Evolutionary conservation across 2,113 vertebrate genomes (phyloP).

Genomic region (Eublepharis macularius): DNA sequence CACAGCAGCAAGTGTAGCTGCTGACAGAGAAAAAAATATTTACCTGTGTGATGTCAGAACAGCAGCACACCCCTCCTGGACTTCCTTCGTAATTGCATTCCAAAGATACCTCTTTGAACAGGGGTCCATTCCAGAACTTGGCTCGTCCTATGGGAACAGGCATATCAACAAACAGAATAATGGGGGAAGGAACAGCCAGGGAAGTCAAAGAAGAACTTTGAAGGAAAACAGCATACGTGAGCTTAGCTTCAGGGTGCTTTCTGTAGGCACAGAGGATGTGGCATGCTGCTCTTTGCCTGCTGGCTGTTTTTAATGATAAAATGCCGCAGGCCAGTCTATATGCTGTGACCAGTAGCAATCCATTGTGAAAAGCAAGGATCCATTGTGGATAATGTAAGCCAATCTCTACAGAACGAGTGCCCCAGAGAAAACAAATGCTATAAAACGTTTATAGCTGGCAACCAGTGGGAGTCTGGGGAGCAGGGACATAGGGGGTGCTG

Average conservation of each 20-base stretch:
- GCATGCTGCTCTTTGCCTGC: neutral
- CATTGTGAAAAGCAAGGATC: neutral
- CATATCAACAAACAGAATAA: neutral
- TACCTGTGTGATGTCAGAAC: slow-evolving; percentile 79
- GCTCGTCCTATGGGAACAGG: slow-evolving; percentile 69
- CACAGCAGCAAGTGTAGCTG: neutral
- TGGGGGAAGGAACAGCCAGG: too few species aligned
- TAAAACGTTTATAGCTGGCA: neutral
- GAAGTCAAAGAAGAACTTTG: neutral
- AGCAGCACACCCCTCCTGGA: slow-evolving; percentile 68
- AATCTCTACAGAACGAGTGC: too few species aligned
- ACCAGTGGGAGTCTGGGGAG: too few species aligned
- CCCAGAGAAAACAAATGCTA: neutral
- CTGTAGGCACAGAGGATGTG: neutral
- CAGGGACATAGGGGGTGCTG: too few species aligned
- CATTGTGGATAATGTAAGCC: neutral
- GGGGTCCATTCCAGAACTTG: slow-evolving; percentile 80
- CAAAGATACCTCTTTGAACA: slow-evolving; percentile 76
- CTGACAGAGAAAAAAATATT: neutral
- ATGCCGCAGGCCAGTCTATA: neutral
- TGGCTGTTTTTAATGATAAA: neutral
- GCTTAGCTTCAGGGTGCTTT: neutral
- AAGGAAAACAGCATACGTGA: neutral
- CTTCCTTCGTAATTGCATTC: slow-evolving; percentile 67
- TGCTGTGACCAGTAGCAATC: neutral